phyloP scores from a whole-genome alignment of 2,113 vertebrate species.

The Columbina picui region DNA sequence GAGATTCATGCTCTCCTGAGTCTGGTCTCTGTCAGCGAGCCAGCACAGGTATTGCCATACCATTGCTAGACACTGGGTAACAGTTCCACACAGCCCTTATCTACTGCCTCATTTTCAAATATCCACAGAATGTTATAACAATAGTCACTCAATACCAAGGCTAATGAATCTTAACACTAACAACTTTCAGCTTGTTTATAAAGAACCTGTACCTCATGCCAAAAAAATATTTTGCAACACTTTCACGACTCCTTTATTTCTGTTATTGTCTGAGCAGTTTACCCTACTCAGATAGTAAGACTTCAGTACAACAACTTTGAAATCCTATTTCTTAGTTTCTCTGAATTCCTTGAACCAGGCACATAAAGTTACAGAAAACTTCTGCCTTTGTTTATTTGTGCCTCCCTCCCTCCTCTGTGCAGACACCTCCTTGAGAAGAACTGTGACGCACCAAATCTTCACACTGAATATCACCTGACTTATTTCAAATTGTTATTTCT shows the following conservation, averaged over 20 bases:
- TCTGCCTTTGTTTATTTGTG: not conserved
- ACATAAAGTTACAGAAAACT: not conserved
- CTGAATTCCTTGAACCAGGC: not conserved
- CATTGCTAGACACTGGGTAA: not conserved
- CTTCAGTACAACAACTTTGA: not conserved
- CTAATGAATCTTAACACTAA: not conserved
- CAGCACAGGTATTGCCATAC: not conserved
- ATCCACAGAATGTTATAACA: not conserved
- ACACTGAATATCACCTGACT: not conserved
- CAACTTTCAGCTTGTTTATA: not conserved
- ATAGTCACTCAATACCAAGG: not conserved
- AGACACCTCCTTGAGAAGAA: not conserved
- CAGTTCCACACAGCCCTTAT: not conserved
- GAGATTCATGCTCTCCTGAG: rapidly evolving
- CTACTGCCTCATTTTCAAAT: not conserved
- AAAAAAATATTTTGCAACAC: not conserved
- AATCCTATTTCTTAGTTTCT: not conserved
- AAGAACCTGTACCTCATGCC: not conserved
- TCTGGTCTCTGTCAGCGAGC: not conserved
- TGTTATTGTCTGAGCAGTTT: not conserved
- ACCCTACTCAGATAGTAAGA: not conserved
- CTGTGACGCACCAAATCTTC: not conserved
- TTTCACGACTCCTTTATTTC: not conserved
- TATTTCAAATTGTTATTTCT: not conserved
- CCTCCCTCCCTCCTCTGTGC: not conserved